A percentile compares a stretch with the other conserved stretches of the same genome.
These are phyloP conservation scores for Chaetogeoica ovagalla DNA, from an alignment of 2,888 invertebrate species.

Conservation along the genomic window DNA sequence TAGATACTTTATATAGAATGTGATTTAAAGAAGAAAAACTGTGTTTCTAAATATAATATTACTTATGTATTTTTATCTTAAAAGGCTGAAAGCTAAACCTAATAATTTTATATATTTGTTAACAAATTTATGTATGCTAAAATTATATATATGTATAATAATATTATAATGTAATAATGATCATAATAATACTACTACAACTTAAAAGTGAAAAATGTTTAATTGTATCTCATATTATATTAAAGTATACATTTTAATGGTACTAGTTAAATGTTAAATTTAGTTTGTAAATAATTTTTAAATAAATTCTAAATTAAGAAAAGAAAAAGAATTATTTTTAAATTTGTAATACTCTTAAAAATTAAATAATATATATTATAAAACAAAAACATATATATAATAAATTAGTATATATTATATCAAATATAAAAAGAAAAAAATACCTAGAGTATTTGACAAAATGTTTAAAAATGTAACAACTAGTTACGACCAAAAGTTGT, in stretches of 20 bases:
- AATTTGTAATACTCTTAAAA: too few species aligned
- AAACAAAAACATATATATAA: too few species aligned
- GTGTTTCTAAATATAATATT: constrained; percentile 28
- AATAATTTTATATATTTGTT: background rate
- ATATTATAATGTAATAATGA: background rate
- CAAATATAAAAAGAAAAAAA: too few species aligned
- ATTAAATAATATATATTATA: too few species aligned
- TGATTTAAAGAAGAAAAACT: background rate
- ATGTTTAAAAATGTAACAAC: too few species aligned
- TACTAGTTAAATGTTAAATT: constrained; percentile 27
- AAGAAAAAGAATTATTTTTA: too few species aligned
- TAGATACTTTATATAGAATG: background rate
- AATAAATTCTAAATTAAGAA: too few species aligned
- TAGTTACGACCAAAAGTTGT: too few species aligned
- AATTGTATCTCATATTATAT: constrained; percentile 31
- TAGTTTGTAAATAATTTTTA: constrained; percentile 11
- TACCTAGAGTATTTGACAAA: too few species aligned
- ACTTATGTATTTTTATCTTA: constrained; percentile 2
- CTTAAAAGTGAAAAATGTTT: constrained; percentile 15
- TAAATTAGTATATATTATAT: too few species aligned
- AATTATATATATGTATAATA: background rate
- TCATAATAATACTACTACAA: background rate
- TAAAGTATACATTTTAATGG: constrained; percentile 7
- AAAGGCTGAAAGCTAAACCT: constrained; percentile 34
- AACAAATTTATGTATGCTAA: background rate